A percentile compares a stretch with the other conserved stretches of the same genome.
Conservation (phyloP, 2,888 invertebrate genomes). For the Gastracanthus pulcherrimus region DNA sequence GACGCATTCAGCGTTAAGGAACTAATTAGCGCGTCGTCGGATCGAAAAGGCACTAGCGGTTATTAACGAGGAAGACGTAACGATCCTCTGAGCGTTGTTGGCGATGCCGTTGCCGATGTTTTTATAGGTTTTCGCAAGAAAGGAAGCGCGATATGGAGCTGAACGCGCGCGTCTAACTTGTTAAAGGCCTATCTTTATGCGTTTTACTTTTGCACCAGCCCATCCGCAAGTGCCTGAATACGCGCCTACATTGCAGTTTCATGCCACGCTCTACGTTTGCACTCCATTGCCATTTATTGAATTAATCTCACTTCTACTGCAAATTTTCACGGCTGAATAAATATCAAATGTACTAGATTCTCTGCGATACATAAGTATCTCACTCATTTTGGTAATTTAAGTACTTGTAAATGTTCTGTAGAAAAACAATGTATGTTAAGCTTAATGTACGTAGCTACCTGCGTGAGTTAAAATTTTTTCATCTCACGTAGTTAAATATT, state of each 20-base stretch:
- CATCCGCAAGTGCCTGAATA: conserved; percentile 8
- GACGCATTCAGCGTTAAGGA: conserved; percentile 54
- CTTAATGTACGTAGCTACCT: too few relatives aligned
- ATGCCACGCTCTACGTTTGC: conserved; percentile 13
- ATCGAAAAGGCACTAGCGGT: conserved; percentile 68
- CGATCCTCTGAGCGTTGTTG: conserved; percentile 62
- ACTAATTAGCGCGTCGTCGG: conserved; percentile 67
- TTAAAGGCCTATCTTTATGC: conserved; percentile 62
- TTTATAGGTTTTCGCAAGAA: conserved; percentile 62
- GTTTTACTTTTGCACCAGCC: conserved; percentile 39
- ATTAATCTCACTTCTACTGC: conserved; percentile 29
- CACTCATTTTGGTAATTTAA: too few relatives aligned
- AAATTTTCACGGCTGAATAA: neutral
- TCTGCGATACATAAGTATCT: too few relatives aligned
- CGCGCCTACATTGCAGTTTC: conserved; percentile 19
- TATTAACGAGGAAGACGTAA: conserved; percentile 68
- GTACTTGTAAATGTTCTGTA: too few relatives aligned
- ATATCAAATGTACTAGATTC: neutral
- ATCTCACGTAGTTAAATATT: too few relatives aligned
- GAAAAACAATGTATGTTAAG: too few relatives aligned
- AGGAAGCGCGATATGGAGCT: conserved; percentile 59
- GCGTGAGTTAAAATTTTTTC: too few relatives aligned
- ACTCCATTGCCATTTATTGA: conserved; percentile 31
- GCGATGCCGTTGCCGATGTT: conserved; percentile 63
- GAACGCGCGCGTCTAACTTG: conserved; percentile 60